Percentiles rank a stretch among this genome's conserved stretches.
Conservation (phyloP, 2,797 vertebrate species). For the Glyptemys insculpta region DNA sequence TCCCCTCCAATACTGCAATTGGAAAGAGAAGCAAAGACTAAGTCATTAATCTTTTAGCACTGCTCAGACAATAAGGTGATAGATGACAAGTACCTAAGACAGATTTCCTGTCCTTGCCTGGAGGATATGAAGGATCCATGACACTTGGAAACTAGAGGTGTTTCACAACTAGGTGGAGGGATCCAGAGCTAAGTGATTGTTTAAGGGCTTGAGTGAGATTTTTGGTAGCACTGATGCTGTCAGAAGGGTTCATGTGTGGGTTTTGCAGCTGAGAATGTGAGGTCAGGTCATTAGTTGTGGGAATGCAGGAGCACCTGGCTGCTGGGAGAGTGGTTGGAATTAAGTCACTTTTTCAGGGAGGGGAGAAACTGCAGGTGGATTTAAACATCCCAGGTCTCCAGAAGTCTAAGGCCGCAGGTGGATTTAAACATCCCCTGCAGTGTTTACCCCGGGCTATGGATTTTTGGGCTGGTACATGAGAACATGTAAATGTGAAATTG, state of each 20-base stretch:
- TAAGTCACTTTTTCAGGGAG: background rate
- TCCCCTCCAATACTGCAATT: conserved; percentile 92
- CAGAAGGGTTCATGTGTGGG: background rate
- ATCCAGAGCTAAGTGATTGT: background rate
- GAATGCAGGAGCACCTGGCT: background rate
- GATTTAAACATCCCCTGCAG: background rate
- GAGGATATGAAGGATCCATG: background rate
- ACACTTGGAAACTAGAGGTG: background rate
- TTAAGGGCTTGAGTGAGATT: background rate
- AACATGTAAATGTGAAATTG: background rate
- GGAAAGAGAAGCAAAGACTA: conserved; percentile 19
- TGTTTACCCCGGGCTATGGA: background rate
- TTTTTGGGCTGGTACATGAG: background rate
- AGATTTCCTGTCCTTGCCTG: background rate
- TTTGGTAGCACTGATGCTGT: background rate
- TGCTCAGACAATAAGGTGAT: background rate
- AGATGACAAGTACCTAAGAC: background rate
- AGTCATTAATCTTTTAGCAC: background rate
- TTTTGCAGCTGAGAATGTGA: background rate
- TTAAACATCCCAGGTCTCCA: background rate
- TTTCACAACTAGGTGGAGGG: background rate
- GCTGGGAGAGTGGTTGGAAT: background rate
- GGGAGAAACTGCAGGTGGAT: background rate
- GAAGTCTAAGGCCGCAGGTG: too few relatives aligned
- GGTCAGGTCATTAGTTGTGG: background rate